Evolutionary conservation across 92 coral and sea anemone genomes (phyloP).

Genomic region (Nematostella vectensis): DNA sequence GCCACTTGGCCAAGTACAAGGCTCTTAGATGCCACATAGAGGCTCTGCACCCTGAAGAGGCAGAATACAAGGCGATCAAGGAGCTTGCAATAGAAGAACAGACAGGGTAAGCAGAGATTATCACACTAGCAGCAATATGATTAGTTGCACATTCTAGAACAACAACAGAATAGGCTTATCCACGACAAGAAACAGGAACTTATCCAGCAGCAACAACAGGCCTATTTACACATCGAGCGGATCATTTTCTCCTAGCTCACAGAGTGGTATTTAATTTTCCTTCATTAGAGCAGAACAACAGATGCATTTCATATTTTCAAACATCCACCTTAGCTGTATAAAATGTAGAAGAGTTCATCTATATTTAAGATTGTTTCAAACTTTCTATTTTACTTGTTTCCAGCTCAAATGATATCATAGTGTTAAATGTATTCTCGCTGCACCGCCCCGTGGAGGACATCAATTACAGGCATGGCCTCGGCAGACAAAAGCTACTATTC

Average conservation of each 20-base stretch:
- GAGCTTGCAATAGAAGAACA: conserved; percentile 40
- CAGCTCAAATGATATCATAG: conserved; percentile 44
- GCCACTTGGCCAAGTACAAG: conserved; percentile 65
- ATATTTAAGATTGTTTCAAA: no score
- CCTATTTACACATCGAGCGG: no score
- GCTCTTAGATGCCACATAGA: conserved; percentile 73
- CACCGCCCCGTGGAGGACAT: conserved; percentile 82
- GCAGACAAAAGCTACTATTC: conserved; percentile 62
- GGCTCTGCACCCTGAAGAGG: conserved; percentile 18
- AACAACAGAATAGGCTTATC: no score
- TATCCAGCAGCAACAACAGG: no score
- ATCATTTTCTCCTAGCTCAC: no score
- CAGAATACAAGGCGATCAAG: conserved; percentile 38
- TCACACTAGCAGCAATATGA: not conserved
- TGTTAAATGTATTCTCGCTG: conserved; percentile 67
- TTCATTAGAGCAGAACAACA: no score
- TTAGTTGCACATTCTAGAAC: not conserved
- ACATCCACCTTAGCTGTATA: no score
- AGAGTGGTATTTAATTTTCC: no score
- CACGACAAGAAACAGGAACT: no score
- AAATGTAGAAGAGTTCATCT: no score
- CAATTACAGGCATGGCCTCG: conserved; percentile 50
- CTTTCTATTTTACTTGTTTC: not conserved
- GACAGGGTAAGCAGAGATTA: conserved; percentile 41
- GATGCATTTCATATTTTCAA: no score